Base-by-base conservation (phyloP, 1,140 invertebrate genomes). In the Druon quercuslanigerum region DNA sequence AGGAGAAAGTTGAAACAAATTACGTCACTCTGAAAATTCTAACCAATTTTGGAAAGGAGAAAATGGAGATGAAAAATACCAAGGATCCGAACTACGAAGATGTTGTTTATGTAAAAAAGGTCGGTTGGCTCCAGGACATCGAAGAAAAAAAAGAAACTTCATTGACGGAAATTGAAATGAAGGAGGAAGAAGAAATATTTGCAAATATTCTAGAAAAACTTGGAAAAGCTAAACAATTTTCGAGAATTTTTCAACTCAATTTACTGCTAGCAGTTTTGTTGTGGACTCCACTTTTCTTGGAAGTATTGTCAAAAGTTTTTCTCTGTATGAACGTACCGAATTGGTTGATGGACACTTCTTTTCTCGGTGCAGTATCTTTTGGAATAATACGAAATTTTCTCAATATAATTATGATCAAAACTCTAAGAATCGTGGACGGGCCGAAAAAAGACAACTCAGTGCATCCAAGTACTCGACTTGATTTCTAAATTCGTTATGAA, bases 251-350 rank as follows among this genome's bases (percentile, higher is more conserved):
- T 11, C 80, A 74, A 70, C 79, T 60, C 9, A 83, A 80, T 71
- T 76, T 87, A 16, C 50, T 85, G 5, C 51, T 79, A 12, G 80
- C 81, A 7, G 72, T 83, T 60, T 7, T 85, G 40, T 75, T 87
- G 40, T 88, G 87, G 87, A 86, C 83, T 33, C 87, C 87, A n/a
- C 72, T 86, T 11, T 80, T 88, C 12, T 25, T 85, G 0, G 77
- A 81, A 66, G 50, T 80, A 33, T 56, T 86, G 66, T 40, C 81
- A 1, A 83, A 84, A 79, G 78, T 87, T 33, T 84, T 88, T 72
- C 70, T 80, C 4, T 85, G 81, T 11, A 73, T 72, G 0, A 50
- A 54, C 13, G 25, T 77, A 51, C 81, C 83, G 50, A 72, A 76
- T 51, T 87, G 87, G 86, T 72, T 86, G 4, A 77, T 75, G 2